Percentiles rank a stretch among this genome's conserved stretches.
Evolutionary conservation across 2,113 vertebrate species (phyloP).

Genomic region (Ammodramus savannarum): DNA sequence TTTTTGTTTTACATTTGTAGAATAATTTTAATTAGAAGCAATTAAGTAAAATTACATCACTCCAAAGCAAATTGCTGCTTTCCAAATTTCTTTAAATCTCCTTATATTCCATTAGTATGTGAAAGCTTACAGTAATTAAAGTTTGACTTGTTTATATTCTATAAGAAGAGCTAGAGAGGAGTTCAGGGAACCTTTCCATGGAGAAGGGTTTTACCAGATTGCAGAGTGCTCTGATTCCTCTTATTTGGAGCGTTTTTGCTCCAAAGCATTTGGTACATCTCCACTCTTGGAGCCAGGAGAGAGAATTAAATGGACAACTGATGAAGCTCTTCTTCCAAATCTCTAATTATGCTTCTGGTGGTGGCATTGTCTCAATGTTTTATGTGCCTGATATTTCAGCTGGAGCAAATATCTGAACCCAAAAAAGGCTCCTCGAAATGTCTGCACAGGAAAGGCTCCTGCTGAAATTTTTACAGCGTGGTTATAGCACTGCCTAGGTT

Average conservation of each 20-base stretch:
- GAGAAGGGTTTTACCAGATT: background rate
- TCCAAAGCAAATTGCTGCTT: conserved; percentile 40
- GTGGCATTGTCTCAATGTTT: background rate
- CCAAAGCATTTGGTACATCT: background rate
- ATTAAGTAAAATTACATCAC: conserved; percentile 32
- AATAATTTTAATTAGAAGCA: conserved; percentile 47
- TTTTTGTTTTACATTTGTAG: conserved; percentile 28
- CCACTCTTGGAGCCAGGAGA: background rate
- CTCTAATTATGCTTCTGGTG: background rate
- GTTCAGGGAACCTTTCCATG: background rate
- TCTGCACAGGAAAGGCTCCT: background rate
- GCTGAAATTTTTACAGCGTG: background rate
- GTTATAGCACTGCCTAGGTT: background rate
- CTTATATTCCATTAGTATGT: background rate
- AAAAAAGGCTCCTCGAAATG: background rate
- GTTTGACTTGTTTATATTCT: background rate
- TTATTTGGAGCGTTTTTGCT: background rate
- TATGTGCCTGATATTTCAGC: background rate
- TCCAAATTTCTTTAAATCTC: background rate
- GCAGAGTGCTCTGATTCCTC: background rate
- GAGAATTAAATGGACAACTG: background rate
- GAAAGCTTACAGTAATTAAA: background rate
- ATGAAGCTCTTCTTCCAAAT: background rate
- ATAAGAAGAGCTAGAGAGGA: background rate
- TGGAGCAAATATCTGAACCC: background rate